Evolutionary conservation across 2,888 invertebrate genomes (phyloP), one percentile per base, ranked within the genome.

Genomic region (Dascillus cervinus): DNA sequence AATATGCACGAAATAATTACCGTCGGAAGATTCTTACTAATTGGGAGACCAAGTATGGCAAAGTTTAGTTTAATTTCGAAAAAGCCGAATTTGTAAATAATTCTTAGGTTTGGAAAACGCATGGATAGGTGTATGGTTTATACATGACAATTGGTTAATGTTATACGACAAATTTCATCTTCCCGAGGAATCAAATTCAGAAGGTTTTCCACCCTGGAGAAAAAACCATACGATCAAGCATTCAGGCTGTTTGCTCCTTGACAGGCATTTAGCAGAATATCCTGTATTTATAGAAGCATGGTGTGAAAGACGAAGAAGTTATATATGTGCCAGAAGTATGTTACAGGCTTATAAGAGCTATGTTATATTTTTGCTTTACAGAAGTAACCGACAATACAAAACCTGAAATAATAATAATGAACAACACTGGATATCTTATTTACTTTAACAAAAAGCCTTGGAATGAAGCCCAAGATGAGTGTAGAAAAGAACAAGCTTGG

Each of bases 291-390:
- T 72, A 22, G 71, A 71, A 39, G 64, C 67, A 0, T 47, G 67
- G 0, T 72, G 72, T 34, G 69, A 71, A 24, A 53, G 71, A 28
- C 67, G 61, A 34, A 66, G 70, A 59, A 66, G 69, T 37, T 72
- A 72, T 17, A 64, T 72, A n/a, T 72, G 72, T 41, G 69, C 26
- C n/a, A 29, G 22, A 30, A 11, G 26, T 32, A 17, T 8, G 10
- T 6, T 22, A 11, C 11, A 2, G 10, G 6, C 4, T 2, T 11
- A 13, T 24, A 4, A 29, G 29, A 13, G 11, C 2, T 8, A 12
- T 11, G 4, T 2, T 10, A n/a, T 8, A 4, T 20, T n/a, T n/a
- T n/a, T n/a, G n/a, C n/a, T n/a, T n/a, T n/a, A n/a, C n/a, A n/a
- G n/a, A n/a, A n/a, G n/a, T n/a, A n/a, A n/a, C n/a, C n/a, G n/a